Evolutionary conservation across 2,113 vertebrate genomes (phyloP).

Genomic region (Pterophyllum scalare): DNA sequence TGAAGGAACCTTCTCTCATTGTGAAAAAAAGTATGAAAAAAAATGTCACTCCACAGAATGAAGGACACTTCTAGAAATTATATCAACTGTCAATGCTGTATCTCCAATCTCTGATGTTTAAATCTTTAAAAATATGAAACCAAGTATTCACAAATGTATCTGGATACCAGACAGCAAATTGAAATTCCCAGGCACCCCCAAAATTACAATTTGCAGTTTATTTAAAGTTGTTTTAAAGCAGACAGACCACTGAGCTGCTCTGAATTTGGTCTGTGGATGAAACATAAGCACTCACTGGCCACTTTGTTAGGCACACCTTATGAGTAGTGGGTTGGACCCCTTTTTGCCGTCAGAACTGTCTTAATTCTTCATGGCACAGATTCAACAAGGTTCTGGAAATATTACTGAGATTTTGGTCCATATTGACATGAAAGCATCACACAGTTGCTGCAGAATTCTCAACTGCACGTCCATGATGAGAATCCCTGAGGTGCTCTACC

Average conservation of each 20-base stretch:
- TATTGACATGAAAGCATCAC: not conserved
- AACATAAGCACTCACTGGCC: not conserved
- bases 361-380: not conserved
- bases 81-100: not conserved
- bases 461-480: not conserved
- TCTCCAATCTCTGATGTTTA: not conserved
- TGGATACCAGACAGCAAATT: not conserved
- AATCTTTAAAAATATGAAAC: not conserved
- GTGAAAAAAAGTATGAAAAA: not conserved
- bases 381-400: not conserved
- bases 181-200: not conserved
- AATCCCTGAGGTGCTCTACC: not conserved
- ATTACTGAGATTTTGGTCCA: not conserved
- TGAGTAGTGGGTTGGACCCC: not conserved
- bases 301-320: not conserved
- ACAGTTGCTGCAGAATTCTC: not conserved
- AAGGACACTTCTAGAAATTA: not conserved
- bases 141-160: not conserved
- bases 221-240: not conserved
- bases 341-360: not conserved
- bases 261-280: conserved; percentile 5
- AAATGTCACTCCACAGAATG: not conserved
- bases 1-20: not conserved
- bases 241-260: not conserved
- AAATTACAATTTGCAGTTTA: conserved; percentile 7